phyloP scores from a whole-genome alignment of 2,888 invertebrate species.

The Bhutanitis thaidina region DNA sequence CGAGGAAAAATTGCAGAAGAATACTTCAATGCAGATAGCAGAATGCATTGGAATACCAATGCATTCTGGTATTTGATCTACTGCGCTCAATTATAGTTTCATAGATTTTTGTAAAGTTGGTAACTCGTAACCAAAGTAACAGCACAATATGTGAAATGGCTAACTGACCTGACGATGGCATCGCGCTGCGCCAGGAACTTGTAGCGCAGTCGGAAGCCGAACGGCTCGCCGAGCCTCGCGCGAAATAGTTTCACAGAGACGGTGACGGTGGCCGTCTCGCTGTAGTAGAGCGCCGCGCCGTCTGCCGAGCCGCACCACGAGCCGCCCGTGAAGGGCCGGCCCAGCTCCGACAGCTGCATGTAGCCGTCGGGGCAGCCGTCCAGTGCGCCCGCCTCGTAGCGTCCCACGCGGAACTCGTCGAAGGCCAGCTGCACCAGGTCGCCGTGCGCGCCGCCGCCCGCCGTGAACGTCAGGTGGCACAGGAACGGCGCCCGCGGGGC shows the following conservation, averaged over 20 bases:
- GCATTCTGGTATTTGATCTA: no score
- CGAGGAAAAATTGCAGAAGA: no score
- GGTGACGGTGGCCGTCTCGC: slow-evolving; percentile 93
- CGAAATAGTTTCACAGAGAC: slow-evolving; percentile 90
- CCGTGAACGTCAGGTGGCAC: slow-evolving; percentile 95
- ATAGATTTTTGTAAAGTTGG: no score
- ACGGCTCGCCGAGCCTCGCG: slow-evolving; percentile 85
- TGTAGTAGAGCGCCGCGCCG: slow-evolving; percentile 91
- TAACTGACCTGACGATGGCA: slow-evolving; percentile 84
- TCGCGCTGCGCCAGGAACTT: slow-evolving; percentile 90
- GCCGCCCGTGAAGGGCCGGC: slow-evolving; percentile 92
- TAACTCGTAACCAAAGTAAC: no score
- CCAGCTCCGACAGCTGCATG: slow-evolving; percentile 92
- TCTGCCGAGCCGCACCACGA: slow-evolving; percentile 93
- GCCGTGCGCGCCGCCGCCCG: slow-evolving; percentile 92
- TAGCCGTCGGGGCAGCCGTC: slow-evolving; percentile 93
- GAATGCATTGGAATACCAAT: no score
- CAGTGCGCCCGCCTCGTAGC: slow-evolving; percentile 85
- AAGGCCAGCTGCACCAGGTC: slow-evolving; percentile 94
- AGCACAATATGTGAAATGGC: no score
- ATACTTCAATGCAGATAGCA: no score
- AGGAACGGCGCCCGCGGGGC: slow-evolving; percentile 90
- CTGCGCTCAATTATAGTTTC: no score
- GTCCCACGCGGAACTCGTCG: slow-evolving; percentile 93
- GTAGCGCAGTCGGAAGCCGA: slow-evolving; percentile 89